Evolutionary conservation across 2,113 vertebrate species (phyloP), one percentile per base, ranked within the genome.

Genomic region (Myodes glareolus): DNA sequence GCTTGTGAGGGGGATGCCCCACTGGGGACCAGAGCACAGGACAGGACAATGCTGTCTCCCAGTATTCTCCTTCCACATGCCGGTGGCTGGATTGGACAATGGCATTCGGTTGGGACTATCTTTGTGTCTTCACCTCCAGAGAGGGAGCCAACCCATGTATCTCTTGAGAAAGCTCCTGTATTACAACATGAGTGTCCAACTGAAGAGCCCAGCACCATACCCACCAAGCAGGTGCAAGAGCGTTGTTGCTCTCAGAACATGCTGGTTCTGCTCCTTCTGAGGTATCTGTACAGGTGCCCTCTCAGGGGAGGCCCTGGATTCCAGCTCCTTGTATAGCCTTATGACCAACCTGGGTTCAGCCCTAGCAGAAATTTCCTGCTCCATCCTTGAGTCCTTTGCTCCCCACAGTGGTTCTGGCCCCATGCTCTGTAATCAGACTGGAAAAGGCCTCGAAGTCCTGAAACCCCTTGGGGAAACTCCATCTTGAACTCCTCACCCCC

Each of bases 361-460:
- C 23, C 36, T 17, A 42, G 47, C 0, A 13, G 45, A 23, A 25
- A 87, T 4, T 65, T 33, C 45, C 75, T 77, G 1, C 13, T 8
- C 1, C 10, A 1, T 25, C 39, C 14, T 50, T 0, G 5, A 1
- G 31, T 1, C 14, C n/a, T 65, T 88, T 77, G 50, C 0, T 17
- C 21, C 75, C 16, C 17, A 68, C 31, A 33, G 7, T 68, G 31
- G 1, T 13, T 27, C 31, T 17, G 4, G 2, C 52, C 14, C 42
- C 14, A 23, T 10, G 45, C 1, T 50, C 81, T 42, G 3, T 31
- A 19, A 52, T 45, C 14, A 47, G 5, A 21, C 10, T 23, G 12
- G 29, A 31, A 86, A 21, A 47, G 4, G 1, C 65, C 36, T 31
- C 19, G 7, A 19, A 31, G n/a, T 17, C 10, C 61, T 52, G 13